A percentile compares a stretch with the other conserved stretches of the same genome.
phyloP scores from a whole-genome alignment of 92 coral and sea anemone species.

The Porites cylindrica region DNA sequence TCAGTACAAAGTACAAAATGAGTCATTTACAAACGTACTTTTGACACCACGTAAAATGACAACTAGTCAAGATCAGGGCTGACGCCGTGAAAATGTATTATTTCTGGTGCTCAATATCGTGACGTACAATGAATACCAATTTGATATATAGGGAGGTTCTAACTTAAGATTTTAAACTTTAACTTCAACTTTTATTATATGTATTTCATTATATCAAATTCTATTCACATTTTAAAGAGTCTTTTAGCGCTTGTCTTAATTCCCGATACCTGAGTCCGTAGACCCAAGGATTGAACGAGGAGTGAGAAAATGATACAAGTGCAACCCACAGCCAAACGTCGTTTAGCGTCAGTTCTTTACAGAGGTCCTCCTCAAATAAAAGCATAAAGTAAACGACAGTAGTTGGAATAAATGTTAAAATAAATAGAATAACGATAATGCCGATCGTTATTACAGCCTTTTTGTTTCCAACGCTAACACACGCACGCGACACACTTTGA shows the following conservation, averaged over 20 bases:
- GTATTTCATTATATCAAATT: too few relatives aligned
- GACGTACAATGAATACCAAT: too few relatives aligned
- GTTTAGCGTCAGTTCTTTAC: constrained; percentile 40
- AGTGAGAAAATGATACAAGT: constrained; percentile 67
- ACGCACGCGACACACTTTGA: neutral
- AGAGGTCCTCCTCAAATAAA: constrained; percentile 42
- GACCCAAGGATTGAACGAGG: constrained; percentile 75
- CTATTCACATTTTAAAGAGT: neutral
- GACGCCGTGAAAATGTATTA: too few relatives aligned
- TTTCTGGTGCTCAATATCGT: too few relatives aligned
- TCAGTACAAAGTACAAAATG: too few relatives aligned
- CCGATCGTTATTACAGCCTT: constrained; percentile 63
- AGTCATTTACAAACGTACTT: too few relatives aligned
- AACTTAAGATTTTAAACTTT: too few relatives aligned
- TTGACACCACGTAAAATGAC: too few relatives aligned
- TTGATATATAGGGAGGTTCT: too few relatives aligned
- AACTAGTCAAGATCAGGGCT: too few relatives aligned
- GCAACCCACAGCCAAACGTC: constrained; percentile 74
- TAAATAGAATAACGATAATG: constrained; percentile 51
- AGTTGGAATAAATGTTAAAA: constrained; percentile 57
- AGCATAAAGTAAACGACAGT: constrained; percentile 61
- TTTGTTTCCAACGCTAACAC: constrained; percentile 35
- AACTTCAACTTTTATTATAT: too few relatives aligned
- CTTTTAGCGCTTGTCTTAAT: constrained; percentile 48
- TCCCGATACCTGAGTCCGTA: constrained; percentile 64